These are phyloP conservation scores for Pterocles burchelli DNA, from an alignment of 2,113 vertebrate species.

Conservation along the genomic window DNA sequence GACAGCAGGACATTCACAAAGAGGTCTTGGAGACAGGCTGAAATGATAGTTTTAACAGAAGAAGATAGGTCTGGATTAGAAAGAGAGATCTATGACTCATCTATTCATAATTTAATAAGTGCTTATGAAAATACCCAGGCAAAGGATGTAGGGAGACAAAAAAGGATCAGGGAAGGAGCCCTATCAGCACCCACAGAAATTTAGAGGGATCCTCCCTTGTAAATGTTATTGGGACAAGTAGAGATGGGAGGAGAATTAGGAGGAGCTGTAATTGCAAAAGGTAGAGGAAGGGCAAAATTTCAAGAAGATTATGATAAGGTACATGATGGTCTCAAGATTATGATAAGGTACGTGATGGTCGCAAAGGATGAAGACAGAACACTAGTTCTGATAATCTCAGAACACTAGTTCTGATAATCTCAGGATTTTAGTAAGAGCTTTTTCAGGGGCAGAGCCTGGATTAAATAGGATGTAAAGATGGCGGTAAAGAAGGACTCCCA, in stretches of 20 bases:
- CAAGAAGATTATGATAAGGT: neutral
- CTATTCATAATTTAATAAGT: neutral
- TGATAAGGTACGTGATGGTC: neutral
- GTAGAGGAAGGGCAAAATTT: neutral
- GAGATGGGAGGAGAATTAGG: neutral
- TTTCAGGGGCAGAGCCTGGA: neutral
- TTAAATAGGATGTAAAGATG: neutral
- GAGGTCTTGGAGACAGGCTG: neutral
- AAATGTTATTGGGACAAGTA: neutral
- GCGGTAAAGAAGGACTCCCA: neutral
- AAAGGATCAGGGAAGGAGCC: neutral
- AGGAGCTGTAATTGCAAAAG: neutral
- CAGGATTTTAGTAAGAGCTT: neutral
- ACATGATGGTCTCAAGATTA: neutral
- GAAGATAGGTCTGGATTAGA: neutral
- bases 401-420: neutral
- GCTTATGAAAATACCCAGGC: neutral
- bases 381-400: neutral
- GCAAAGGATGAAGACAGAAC: neutral
- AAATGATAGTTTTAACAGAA: neutral
- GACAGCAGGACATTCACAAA: neutral
- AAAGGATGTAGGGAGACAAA: neutral
- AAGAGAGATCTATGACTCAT: neutral
- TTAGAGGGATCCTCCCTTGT: neutral
- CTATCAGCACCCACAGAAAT: neutral